These are phyloP conservation scores for Scaptomyza hsui DNA, from an alignment of 1,140 invertebrate species.

Conservation along the genomic window DNA sequence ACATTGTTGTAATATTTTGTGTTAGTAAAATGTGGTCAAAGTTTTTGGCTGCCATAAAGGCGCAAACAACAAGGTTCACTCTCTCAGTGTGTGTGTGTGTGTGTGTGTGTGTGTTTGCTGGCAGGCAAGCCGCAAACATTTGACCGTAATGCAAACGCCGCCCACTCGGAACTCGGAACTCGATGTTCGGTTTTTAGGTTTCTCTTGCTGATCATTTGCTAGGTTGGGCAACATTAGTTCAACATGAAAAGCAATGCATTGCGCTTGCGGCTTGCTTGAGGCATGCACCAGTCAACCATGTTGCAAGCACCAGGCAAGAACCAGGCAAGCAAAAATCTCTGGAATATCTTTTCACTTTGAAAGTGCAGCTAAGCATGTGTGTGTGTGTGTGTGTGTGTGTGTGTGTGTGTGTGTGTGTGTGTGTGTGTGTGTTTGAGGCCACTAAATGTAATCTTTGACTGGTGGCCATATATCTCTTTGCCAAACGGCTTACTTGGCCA, in stretches of 20 bases:
- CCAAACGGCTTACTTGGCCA: conserved; percentile 49
- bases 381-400: conserved; percentile 2
- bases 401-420: conserved; percentile 16
- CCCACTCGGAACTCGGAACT: conserved; percentile 23
- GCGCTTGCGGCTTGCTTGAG: conserved; percentile 49
- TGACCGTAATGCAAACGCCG: conserved; percentile 77
- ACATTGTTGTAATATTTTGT: conserved; percentile 80
- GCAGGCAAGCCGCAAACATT: conserved; percentile 66
- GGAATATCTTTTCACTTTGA: conserved; percentile 33
- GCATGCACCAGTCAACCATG: conserved; percentile 33
- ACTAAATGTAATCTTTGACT: conserved; percentile 76
- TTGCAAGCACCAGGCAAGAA: conserved; percentile 17
- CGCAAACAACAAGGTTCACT: conserved; percentile 59
- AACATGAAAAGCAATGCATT: conserved; percentile 59
- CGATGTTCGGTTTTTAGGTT: conserved; percentile 31
- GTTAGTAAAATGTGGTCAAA: conserved; percentile 80
- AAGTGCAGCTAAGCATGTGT: conserved; percentile 1
- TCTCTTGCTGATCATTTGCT: conserved; percentile 57
- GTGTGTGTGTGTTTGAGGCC: conserved; percentile 15
- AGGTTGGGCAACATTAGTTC: conserved; percentile 29
- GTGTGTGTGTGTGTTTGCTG: conserved; percentile 21
- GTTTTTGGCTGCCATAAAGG: conserved; percentile 80
- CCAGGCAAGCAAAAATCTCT: conserved; percentile 41
- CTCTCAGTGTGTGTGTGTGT: conserved; percentile 24
- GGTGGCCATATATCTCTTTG: conserved; percentile 74